phyloP scores from a whole-genome alignment of 2,797 vertebrate species.

The Chelmon rostratus region DNA sequence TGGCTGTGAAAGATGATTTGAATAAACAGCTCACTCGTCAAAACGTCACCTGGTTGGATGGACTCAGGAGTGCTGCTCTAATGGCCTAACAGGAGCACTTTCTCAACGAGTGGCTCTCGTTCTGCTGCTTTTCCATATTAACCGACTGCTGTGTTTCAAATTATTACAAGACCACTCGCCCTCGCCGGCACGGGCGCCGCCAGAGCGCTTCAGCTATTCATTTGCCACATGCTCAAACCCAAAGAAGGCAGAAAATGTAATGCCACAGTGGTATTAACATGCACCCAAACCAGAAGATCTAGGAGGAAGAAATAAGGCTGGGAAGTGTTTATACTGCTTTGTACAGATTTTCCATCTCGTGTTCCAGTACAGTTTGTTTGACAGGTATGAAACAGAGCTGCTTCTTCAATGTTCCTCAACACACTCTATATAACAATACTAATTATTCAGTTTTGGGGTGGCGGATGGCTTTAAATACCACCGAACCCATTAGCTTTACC shows the following conservation, averaged over 20 bases:
- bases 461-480: too few species aligned
- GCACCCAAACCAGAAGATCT: background rate
- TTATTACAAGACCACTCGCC: background rate
- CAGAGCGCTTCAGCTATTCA: background rate
- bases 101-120: background rate
- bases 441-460: too few species aligned
- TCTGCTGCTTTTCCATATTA: background rate
- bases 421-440: too few species aligned
- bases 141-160: background rate
- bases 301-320: background rate
- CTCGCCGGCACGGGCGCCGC: background rate
- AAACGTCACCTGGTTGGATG: background rate
- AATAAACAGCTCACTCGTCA: conserved; percentile 36
- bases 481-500: too few species aligned
- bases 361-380: background rate
- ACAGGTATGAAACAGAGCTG: background rate
- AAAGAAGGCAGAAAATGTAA: background rate
- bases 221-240: background rate
- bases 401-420: too few species aligned
- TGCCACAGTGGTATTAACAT: background rate
- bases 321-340: too few species aligned
- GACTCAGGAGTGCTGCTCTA: background rate
- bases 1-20: conserved; percentile 46
- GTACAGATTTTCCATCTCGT: background rate
- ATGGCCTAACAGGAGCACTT: background rate